Evolutionary conservation across 1,140 invertebrate species (phyloP).

Genomic region (Leptonema lineaticorne): DNA sequence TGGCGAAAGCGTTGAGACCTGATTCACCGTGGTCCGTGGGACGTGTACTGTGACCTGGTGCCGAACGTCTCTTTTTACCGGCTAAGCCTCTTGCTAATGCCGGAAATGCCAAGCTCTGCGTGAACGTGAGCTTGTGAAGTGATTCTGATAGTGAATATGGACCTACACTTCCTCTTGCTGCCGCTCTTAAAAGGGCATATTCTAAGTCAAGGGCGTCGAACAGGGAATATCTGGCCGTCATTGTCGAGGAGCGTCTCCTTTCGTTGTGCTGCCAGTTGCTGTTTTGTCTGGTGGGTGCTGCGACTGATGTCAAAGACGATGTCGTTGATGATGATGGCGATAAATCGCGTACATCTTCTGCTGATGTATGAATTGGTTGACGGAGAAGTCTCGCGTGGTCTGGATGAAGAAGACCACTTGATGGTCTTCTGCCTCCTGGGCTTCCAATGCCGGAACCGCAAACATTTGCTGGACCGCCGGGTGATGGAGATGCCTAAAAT

Average conservation of each 20-base stretch:
- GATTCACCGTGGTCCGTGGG: constrained; percentile 62
- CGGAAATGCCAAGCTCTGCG: constrained; percentile 72
- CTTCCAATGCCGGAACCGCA: constrained; percentile 44
- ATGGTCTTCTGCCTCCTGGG: constrained; percentile 50
- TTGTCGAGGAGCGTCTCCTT: constrained; percentile 54
- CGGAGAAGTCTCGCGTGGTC: constrained; percentile 65
- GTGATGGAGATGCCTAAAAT: constrained; percentile 62
- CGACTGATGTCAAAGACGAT: constrained; percentile 59
- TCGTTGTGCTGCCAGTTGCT: constrained; percentile 49
- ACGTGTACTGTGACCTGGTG: constrained; percentile 54
- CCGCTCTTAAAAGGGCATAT: constrained; percentile 66
- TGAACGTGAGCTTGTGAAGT: constrained; percentile 73
- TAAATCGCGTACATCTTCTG: constrained; percentile 52
- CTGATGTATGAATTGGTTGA: constrained; percentile 50
- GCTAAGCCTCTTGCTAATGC: constrained; percentile 69
- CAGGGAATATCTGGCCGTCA: constrained; percentile 64
- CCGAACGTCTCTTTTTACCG: constrained; percentile 62
- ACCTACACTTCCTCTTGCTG: constrained; percentile 68
- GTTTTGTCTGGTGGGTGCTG: constrained; percentile 51
- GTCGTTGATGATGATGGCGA: constrained; percentile 59
- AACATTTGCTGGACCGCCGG: constrained; percentile 43
- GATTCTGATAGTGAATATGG: constrained; percentile 72
- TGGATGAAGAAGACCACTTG: constrained; percentile 63
- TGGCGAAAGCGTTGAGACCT: constrained; percentile 68
- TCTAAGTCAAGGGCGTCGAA: constrained; percentile 72